Evolutionary conservation across 1,140 invertebrate genomes (phyloP).

Genomic region (Prorops nasuta): DNA sequence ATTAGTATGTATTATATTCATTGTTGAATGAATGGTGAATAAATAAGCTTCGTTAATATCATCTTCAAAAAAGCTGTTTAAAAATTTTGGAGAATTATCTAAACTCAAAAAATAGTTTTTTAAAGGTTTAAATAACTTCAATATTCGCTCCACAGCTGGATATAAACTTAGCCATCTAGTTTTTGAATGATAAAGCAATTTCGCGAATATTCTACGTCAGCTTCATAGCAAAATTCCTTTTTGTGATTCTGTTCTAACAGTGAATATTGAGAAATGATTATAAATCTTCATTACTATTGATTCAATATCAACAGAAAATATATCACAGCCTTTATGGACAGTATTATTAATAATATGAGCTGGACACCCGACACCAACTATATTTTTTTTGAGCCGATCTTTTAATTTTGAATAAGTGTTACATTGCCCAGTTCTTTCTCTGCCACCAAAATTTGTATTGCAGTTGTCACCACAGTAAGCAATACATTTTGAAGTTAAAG

Average conservation of each 20-base stretch:
- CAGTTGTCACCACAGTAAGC: background rate
- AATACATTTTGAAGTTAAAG: background rate
- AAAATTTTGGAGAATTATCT: constrained; percentile 27
- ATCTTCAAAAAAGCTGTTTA: constrained; percentile 31
- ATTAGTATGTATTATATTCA: background rate
- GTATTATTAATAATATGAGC: constrained; percentile 40
- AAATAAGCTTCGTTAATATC: constrained; percentile 19
- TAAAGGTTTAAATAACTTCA: constrained; percentile 28
- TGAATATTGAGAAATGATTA: constrained; percentile 37
- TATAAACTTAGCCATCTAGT: constrained; percentile 26
- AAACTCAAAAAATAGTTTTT: constrained; percentile 30
- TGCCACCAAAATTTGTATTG: constrained; percentile 1
- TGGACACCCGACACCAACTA: constrained; percentile 26
- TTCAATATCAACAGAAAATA: constrained; percentile 34
- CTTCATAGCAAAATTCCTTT: constrained; percentile 40
- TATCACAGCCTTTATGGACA: constrained; percentile 30
- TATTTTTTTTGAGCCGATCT: constrained; percentile 5
- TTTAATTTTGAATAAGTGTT: background rate
- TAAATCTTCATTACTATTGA: constrained; percentile 36
- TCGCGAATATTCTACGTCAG: constrained; percentile 20
- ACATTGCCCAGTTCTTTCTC: background rate
- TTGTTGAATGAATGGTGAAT: constrained; percentile 10
- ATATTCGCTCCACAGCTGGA: constrained; percentile 24
- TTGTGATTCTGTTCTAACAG: constrained; percentile 29
- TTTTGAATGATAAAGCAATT: constrained; percentile 21